phyloP scores from a whole-genome alignment of 2,888 invertebrate genomes.

The Xestia c-nigrum region DNA sequence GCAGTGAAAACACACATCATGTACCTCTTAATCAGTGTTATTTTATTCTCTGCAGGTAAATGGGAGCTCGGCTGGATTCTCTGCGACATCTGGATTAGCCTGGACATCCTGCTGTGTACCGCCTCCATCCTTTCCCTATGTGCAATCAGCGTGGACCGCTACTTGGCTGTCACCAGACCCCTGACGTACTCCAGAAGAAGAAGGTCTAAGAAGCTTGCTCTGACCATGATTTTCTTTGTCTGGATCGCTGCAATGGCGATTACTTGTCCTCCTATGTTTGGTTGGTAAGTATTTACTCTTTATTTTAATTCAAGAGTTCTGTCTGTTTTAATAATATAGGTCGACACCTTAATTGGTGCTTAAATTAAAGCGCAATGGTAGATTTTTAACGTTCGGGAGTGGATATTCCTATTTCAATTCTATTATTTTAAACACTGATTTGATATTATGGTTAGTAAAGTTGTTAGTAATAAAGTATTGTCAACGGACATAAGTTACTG shows the following conservation, averaged over 20 bases:
- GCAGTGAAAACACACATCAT: too few relatives aligned
- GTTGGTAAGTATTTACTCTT: conserved; percentile 92
- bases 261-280: conserved; percentile 98
- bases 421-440: too few relatives aligned
- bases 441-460: too few relatives aligned
- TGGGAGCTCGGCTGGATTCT: conserved; percentile 98
- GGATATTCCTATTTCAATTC: too few relatives aligned
- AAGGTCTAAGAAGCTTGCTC: conserved; percentile 95
- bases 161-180: conserved; percentile 98
- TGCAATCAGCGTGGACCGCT: conserved; percentile 97
- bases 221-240: conserved; percentile 96
- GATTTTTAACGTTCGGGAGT: not conserved
- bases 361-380: not conserved
- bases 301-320: not conserved
- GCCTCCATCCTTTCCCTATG: conserved; percentile 98
- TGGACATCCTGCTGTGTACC: conserved; percentile 98
- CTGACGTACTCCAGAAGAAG: conserved; percentile 97
- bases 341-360: not conserved
- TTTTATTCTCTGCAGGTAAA: conserved; percentile 87
- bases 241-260: conserved; percentile 98
- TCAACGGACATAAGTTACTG: too few relatives aligned
- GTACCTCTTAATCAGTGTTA: not conserved
- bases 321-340: not conserved
- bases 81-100: conserved; percentile 97
- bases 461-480: too few relatives aligned